A percentile compares a stretch with the other conserved stretches of the same genome.
phyloP scores from a whole-genome alignment of 2,113 vertebrate genomes.

The Ictalurus furcatus region DNA sequence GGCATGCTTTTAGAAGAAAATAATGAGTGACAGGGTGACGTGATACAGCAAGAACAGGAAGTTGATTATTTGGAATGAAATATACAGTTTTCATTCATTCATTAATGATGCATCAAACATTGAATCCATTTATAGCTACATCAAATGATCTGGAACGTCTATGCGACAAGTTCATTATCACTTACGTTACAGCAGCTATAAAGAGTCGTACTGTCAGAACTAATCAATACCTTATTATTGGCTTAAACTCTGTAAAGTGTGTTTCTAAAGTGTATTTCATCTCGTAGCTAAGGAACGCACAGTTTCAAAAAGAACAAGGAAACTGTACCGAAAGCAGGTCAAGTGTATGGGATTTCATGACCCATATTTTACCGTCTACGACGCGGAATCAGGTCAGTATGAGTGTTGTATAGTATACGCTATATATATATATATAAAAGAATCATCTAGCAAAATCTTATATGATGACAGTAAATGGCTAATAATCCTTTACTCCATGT shows the following conservation, averaged over 20 bases:
- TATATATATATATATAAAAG: background rate
- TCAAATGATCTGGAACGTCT: background rate
- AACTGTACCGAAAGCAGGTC: constrained; percentile 23
- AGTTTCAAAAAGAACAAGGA: background rate
- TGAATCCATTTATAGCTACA: background rate
- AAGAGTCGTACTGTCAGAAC: background rate
- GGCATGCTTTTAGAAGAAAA: background rate
- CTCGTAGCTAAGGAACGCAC: background rate
- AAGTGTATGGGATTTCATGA: constrained; percentile 21
- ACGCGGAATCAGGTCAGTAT: constrained; percentile 32
- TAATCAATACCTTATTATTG: background rate
- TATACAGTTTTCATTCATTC: background rate
- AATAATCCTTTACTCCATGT: too few species aligned
- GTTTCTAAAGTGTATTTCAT: background rate
- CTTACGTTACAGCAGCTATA: background rate
- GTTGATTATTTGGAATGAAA: background rate
- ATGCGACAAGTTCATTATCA: background rate
- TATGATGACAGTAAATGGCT: too few species aligned
- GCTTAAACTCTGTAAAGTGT: background rate
- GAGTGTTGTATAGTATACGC: background rate
- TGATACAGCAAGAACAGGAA: background rate
- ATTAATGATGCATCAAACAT: background rate
- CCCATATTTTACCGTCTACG: background rate
- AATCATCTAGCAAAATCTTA: background rate
- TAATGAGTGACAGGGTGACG: background rate